Base-by-base conservation (phyloP, 1,140 invertebrate genomes). In the Triops longicaudatus region DNA sequence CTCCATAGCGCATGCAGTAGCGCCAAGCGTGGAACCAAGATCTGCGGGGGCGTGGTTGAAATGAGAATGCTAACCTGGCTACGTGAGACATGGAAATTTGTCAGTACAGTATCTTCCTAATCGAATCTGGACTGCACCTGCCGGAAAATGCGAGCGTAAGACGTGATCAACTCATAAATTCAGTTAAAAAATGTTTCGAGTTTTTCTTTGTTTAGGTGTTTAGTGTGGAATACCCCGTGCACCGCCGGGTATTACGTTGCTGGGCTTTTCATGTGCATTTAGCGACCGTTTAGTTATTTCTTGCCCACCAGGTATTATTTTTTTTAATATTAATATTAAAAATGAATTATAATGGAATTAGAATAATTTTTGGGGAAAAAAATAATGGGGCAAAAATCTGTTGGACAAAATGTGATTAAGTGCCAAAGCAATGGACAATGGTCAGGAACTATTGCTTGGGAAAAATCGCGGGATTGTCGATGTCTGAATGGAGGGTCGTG, bases 51-150 rank as follows among this genome's bases (percentile, higher is more conserved):
- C 63, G 80, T 78, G 26, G 76, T 81, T 17, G 73, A 26, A 75
- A 9, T 80, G 82, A 11, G 31, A 76, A 7, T 86, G 85, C 79
- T 76, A 80, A n/a, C 76, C 79, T n/a, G 85, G 85, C 6, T 85
- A 83, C 76, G 81, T 81, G 78, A 81, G 85, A 63, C 83, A 84
- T 72, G 88, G 88, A 0, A 85, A 88, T 80, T 79, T 85, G 74
- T 81, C 80, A 42, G 79, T 85, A 4, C 82, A 82, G 11, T 90
- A 89, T 82, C 80, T 84, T 12, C 78, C 84, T 6, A 85, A 83
- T 78, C 84, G 85, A 26, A 85, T 83, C 27, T 90, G 89, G 89
- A 86, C 86, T 2, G 80, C 81, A 78, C 84, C 88, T 17, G 80
- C 80, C 41, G 88, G 88, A 76, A 83, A 82, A 81, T 90, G 89